These are phyloP conservation scores for Lycophotia porphyrea DNA, from an alignment of 2,888 invertebrate genomes.

Conservation along the genomic window DNA sequence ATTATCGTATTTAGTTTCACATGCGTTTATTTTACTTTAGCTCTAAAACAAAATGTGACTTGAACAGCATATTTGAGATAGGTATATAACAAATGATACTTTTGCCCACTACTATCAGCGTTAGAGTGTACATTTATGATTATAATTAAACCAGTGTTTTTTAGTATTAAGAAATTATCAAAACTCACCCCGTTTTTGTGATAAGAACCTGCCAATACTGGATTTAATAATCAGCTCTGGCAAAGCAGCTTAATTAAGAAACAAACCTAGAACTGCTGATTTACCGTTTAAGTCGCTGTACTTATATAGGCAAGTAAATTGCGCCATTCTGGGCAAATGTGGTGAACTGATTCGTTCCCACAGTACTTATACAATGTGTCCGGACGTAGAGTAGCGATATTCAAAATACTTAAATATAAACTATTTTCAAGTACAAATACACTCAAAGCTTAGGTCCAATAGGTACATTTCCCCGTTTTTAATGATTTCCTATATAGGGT, in stretches of 20 bases:
- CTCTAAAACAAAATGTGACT: background rate
- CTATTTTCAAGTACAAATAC: too few species aligned
- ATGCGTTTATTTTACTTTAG: constrained; percentile 8
- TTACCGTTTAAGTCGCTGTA: background rate
- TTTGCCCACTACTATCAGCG: background rate
- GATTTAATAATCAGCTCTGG: background rate
- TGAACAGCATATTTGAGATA: background rate
- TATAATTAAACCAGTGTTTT: constrained; percentile 13
- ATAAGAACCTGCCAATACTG: background rate
- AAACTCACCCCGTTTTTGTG: constrained; percentile 8
- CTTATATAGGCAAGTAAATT: background rate
- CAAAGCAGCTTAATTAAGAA: constrained; percentile 13
- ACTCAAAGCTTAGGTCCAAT: too few species aligned
- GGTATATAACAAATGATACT: background rate
- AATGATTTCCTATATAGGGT: too few species aligned
- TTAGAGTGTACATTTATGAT: background rate
- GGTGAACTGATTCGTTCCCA: background rate
- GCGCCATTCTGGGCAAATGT: background rate
- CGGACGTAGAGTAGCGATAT: too few species aligned
- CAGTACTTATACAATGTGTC: background rate
- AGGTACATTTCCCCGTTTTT: too few species aligned
- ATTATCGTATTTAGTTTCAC: background rate
- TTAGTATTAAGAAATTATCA: constrained; percentile 24
- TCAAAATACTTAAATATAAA: too few species aligned
- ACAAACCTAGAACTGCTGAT: constrained; percentile 3